Base-by-base conservation (phyloP, 2,888 invertebrate genomes). In the Encarsia formosa region DNA sequence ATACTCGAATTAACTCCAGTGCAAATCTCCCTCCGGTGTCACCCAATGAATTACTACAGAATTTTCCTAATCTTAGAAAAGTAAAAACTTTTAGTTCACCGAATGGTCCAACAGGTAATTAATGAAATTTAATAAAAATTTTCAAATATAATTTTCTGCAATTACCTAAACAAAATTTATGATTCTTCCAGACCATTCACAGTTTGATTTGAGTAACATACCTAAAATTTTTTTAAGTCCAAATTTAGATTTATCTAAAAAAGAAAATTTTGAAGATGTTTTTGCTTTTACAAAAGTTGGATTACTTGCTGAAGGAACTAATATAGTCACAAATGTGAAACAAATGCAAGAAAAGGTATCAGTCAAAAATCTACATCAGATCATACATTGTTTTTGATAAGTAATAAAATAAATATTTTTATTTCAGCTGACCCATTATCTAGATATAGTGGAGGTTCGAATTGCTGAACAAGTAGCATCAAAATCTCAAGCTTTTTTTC, bases 401-500 rank as follows among this genome's bases (percentile, higher is more conserved):
- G n/a, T n/a, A n/a, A n/a, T n/a, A n/a, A n/a, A n/a, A n/a, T n/a
- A 32, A 31, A 53, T 56, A 54, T 34, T 50, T 48, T 57, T 52
- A 50, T 59, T 63, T 52, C 70, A 84, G 81, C 77, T 97, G 35
- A 93, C 92, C 68, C 91, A 94, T 71, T 95, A 96, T 74, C 78
- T 98, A 66, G 97, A 98, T 78, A 85, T 91, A 53, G 91, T 97
- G 40, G 97, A 98, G 76, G 89, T 93, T 67, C 87, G 91, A 75
- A 92, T 95, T 70, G 91, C 92, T 5, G 86, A 87, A 64, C 95
- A 96, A 78, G 86, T 96, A 47, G 92, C 96, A 23, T 87, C 89
- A 65, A 94, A 96, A 71, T 96, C 96, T 9, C 92, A 92, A 63
- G 95, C 95, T 16, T 99, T 98, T 77, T 99, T 98, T 71, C 90